Conservation (phyloP, 2,888 invertebrate genomes). For the Drosophila setosimentum region DNA sequence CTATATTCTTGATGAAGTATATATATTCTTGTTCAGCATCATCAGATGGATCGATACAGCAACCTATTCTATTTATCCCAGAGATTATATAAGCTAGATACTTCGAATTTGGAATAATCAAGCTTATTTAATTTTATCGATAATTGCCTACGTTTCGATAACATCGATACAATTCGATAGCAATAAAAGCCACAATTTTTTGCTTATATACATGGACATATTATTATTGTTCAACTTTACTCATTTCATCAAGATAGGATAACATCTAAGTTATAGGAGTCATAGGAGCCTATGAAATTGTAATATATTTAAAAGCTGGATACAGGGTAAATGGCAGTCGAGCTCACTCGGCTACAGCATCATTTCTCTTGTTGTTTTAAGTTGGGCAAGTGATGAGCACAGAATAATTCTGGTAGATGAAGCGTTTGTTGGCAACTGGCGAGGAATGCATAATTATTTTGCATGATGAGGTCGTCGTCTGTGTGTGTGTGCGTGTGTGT, state of each 20-base stretch:
- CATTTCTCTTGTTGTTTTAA: constrained; percentile 4
- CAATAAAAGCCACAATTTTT: neutral
- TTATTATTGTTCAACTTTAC: neutral
- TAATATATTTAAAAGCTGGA: no score
- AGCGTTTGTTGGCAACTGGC: constrained; percentile 29
- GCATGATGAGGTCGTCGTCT: constrained; percentile 34
- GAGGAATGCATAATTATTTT: constrained; percentile 65
- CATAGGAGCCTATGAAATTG: no score
- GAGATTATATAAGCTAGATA: no score
- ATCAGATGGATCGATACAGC: no score
- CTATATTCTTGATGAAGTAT: no score
- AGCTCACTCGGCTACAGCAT: neutral
- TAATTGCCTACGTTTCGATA: neutral
- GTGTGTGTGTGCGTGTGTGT: constrained; percentile 1
- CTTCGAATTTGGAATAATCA: neutral
- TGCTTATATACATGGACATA: neutral
- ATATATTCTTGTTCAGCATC: no score
- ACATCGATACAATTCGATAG: neutral
- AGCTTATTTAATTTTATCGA: neutral
- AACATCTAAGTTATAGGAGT: neutral
- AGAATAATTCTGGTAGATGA: constrained; percentile 40
- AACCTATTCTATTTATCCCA: no score
- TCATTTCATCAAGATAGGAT: neutral
- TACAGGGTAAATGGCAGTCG: constrained; percentile 1
- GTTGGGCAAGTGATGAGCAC: constrained; percentile 49